Base-by-base conservation (phyloP, 2,797 vertebrate species). In the Prunella strophiata region DNA sequence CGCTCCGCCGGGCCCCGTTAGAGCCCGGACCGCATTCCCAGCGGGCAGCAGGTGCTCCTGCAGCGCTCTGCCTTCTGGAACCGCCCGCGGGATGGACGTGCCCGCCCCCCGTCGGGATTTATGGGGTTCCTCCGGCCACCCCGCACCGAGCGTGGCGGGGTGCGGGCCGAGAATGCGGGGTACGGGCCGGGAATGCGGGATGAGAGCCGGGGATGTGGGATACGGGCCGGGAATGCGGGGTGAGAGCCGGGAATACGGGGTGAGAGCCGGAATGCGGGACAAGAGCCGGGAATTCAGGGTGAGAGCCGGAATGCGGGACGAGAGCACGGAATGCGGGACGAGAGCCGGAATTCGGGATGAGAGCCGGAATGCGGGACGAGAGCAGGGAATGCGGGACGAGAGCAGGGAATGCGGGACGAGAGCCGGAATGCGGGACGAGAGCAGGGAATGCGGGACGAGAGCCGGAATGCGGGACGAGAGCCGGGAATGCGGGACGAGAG, bases 181-280 rank as follows among this genome's bases (percentile, higher is more conserved):
- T 8, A 1, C 0, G 9, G 6, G 11, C 16, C 2, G 21, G n/a
- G 51, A 36, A 9, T 18, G 10, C 10, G 38, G 47, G 47, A 25
- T 48, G 7, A 1, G 14, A 4, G 15, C 20, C 4, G 19, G 20
- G 42, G 29, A 30, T 16, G 30, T 10, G 13, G 29, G 30, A 1
- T 9, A 6, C 0, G 3, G 5, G 3, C 48, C 0, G 21, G 27
- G 21, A 58, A 1, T 5, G 27, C 5, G 22, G 29, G 48, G 1
- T 9, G 16, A 6, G 13, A 11, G 38, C 38, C 38, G 38, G 34
- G 48, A 43, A 55, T 10, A n/a, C n/a, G n/a, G n/a, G n/a, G n/a
- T 8, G 34, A 34, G 4, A 2, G 22, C 57, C 13, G 19, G 38
- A 45, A 57, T 8, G 15, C 14, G 21, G 47, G 50, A 1, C 9